These are phyloP conservation scores for Lasioglossum oenotherae DNA, from an alignment of 2,888 invertebrate species.

Conservation along the genomic window DNA sequence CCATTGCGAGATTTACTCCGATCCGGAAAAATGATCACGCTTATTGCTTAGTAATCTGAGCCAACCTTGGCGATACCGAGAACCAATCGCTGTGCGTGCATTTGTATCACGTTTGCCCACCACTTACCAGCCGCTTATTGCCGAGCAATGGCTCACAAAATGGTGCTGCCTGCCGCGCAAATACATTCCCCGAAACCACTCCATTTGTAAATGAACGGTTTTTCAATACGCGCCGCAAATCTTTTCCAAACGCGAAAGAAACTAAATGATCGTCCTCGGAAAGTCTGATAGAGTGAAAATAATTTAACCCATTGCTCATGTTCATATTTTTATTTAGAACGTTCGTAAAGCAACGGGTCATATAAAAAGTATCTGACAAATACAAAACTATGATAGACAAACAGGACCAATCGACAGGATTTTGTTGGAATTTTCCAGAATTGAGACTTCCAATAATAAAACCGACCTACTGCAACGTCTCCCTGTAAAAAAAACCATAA, in stretches of 20 bases:
- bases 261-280: background rate
- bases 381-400: background rate
- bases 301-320: background rate
- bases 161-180: background rate
- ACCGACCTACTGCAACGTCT: background rate
- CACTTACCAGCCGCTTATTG: background rate
- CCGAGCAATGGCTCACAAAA: constrained; percentile 15
- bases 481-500: background rate
- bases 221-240: background rate
- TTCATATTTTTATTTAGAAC: background rate
- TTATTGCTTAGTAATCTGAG: constrained; percentile 36
- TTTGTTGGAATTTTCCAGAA: no score
- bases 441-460: background rate
- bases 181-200: background rate
- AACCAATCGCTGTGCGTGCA: constrained; percentile 28
- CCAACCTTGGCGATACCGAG: constrained; percentile 32
- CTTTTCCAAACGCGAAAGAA: background rate
- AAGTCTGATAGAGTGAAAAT: background rate
- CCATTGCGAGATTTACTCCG: constrained; percentile 24
- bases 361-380: background rate
- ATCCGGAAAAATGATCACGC: constrained; percentile 36
- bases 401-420: background rate
- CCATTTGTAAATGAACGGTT: background rate
- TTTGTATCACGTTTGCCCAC: constrained; percentile 1
- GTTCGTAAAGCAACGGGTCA: no score